Evolutionary conservation across 2,113 vertebrate genomes (phyloP), one percentile per base, ranked within the genome.

Genomic region (Tichodroma muraria): DNA sequence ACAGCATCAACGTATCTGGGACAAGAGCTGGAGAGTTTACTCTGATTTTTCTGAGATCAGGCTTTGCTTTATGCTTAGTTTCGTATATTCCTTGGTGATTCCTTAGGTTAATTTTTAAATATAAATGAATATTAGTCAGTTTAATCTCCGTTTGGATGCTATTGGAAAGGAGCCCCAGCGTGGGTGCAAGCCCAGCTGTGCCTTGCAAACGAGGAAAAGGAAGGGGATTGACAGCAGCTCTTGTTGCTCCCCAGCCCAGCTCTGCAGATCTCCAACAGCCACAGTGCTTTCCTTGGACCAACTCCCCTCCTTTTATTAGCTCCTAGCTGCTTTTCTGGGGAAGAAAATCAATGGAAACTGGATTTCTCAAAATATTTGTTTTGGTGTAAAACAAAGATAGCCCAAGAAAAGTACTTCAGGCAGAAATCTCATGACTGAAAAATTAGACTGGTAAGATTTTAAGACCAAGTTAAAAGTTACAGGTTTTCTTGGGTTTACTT

Each of bases 221-320:
- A 68, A 96, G 78, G 85, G 81, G 95, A 88, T 50, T 92, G 91
- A 93, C 91, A 90, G 93, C 28, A 53, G 49, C 85, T 94, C 96
- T 91, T 90, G 89, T 53, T 91, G 86, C 93, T 96, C 77, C 65
- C 82, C 77, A 88, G 89, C 79, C 89, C 93, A 79, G 95, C 75
- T 50, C 95, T 96, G 93, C 84, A 92, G 95, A 88, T 9, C 77
- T 59, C 61, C 61, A 92, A 37, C 75, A 89, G 94, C 94, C 97
- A 79, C 94, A 85, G 45, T 94, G 96, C 96, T 98, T 98, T 97
- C 96, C 92, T 97, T 97, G 97, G 97, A 97, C 21, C 69, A 80
- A 85, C 38, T 82, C 71, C 35, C 8, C 27, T 94, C 82, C 87
- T 98, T 97, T 98, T 97, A 97, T 97, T 96, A 98, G 96, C 84